Base-by-base conservation (phyloP, 2,797 vertebrate species). In the Cetoscarus ocellatus region DNA sequence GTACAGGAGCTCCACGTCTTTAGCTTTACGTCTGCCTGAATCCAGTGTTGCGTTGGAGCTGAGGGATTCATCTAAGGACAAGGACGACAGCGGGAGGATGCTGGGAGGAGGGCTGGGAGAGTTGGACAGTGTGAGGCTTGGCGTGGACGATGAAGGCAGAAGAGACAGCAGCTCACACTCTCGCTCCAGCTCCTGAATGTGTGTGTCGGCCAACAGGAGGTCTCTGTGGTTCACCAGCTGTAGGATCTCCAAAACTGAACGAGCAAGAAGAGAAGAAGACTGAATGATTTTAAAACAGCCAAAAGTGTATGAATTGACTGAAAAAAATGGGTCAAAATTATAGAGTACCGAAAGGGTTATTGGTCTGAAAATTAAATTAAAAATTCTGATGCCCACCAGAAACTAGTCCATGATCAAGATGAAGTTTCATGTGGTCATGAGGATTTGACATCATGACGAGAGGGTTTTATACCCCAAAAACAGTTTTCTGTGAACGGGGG, bases 1-100 rank as follows among this genome's bases (percentile, higher is more conserved):
- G 5, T 98, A 97, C n/a, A 98, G 94, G 54, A 98, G 93, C 17
- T 96, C 94, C 78, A 98, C 96, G 2, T 98, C 97, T 75, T 97
- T 96, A 0, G 92, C 95, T 74, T 96, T 96, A 38, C 95, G 90
- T 43, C 95, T 90, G 12, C 94, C 82, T 0, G 94, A 93, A 38
- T 96, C 95, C 85, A 91, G 73, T 0, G 92, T 92, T 1, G 91
- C 91, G 7, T 86, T 94, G 45, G 92, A 88, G 73, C 90, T 89
- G 55, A 82, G 89, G 8, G 84, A 84, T 15, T 92, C 91, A 15
- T 94, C 93, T 52, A 74, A 63, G 13, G 83, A 77, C 18, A 38
- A 78, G 19, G 64, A 75, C 3, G 86, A 75, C 6, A 79, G 59
- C 11, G 84, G 45, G 27, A 74, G 10, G 40, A 77, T 54, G 43